Percentiles rank a stretch among this genome's conserved stretches.
Conservation (phyloP, 2,888 invertebrate species). For the Dysmachus trigonus region DNA sequence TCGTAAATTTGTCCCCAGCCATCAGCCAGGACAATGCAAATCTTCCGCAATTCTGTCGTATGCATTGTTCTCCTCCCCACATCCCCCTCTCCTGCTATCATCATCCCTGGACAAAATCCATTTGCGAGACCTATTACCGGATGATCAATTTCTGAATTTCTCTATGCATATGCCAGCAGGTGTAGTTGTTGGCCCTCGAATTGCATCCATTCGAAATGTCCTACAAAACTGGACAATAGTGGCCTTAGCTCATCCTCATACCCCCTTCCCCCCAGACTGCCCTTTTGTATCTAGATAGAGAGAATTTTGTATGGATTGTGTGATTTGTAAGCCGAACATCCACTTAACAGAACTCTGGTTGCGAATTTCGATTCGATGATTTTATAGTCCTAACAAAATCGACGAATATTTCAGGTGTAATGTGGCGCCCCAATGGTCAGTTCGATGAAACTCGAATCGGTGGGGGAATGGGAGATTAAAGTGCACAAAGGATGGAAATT, state of each 20-base stretch:
- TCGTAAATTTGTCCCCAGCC: too few relatives aligned
- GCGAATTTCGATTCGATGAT: conserved; percentile 11
- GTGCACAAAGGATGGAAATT: not conserved
- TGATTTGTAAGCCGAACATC: conserved; percentile 21
- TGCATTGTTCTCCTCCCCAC: not conserved
- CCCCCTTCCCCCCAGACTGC: not conserved
- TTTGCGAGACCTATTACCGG: not conserved
- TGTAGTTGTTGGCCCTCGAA: not conserved
- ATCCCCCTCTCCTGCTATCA: not conserved
- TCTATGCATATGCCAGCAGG: not conserved
- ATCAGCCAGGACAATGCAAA: not conserved
- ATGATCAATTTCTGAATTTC: not conserved
- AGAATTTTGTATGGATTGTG: not conserved
- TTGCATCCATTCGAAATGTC: not conserved
- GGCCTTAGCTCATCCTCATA: not conserved
- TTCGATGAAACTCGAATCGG: not conserved
- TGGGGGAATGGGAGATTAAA: not conserved
- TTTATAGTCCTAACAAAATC: not conserved
- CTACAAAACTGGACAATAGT: not conserved
- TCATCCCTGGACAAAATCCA: not conserved
- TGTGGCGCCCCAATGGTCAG: not conserved
- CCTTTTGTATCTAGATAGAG: not conserved
- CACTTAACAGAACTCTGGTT: not conserved
- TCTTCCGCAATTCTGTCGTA: not conserved
- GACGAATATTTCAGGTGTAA: not conserved